phyloP scores from a whole-genome alignment of 2,113 vertebrate species.

The Cyanoramphus novaezelandiae region DNA sequence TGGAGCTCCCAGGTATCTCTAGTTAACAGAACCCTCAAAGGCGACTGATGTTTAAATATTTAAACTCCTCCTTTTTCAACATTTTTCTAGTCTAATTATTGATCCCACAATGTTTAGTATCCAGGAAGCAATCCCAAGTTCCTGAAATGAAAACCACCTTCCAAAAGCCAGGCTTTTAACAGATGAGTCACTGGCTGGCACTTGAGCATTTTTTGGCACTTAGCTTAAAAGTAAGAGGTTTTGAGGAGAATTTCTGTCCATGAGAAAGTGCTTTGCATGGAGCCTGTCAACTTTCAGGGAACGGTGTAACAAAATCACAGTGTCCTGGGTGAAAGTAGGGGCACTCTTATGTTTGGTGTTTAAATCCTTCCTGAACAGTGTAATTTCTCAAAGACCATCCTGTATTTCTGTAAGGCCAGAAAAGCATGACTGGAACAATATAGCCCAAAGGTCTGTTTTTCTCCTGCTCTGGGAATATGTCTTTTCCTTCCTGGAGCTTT shows the following conservation, averaged over 20 bases:
- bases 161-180: conserved; percentile 49
- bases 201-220: conserved; percentile 46
- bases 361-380: neutral
- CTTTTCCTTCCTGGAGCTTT: neutral
- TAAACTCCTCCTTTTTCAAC: conserved; percentile 15
- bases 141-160: conserved; percentile 73
- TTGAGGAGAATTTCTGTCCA: conserved; percentile 52
- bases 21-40: conserved; percentile 24
- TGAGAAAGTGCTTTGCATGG: conserved; percentile 47
- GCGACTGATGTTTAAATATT: conserved; percentile 47
- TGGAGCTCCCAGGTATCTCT: neutral
- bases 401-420: neutral
- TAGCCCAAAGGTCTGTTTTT: neutral
- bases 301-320: neutral
- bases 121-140: conserved; percentile 69
- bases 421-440: neutral
- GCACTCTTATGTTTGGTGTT: neutral
- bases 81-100: conserved; percentile 66
- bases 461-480: neutral
- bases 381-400: neutral
- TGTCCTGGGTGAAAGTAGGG: conserved; percentile 26
- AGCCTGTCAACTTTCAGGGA: conserved; percentile 38
- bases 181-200: conserved; percentile 72
- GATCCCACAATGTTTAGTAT: conserved; percentile 66
- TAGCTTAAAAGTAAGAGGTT: conserved; percentile 57